Base-by-base conservation (phyloP, 2,113 vertebrate species). In the Leuciscus idus region DNA sequence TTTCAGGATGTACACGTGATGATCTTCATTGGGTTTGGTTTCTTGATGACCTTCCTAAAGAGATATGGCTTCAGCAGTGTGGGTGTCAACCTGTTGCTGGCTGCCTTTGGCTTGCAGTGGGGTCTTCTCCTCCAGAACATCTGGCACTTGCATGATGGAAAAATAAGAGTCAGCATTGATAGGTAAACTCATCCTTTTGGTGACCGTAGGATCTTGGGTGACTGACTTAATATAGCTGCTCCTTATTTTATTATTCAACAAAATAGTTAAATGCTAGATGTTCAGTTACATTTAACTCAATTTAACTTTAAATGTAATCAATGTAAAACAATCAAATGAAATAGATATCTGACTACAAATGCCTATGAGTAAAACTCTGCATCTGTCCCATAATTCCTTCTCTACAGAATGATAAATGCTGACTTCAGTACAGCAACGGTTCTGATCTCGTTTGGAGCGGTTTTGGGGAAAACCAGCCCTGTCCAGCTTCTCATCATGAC, bases 11-110 rank as follows among this genome's bases (percentile, higher is more conserved):
- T 98, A 36, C 98, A 99, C 1, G 96, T 99, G 84, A 99, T 99
- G 98, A 97, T 99, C 94, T 99, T 99, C 91, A 93, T 97, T 72
- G 98, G 98, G 13, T 97, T 99, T 84, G 98, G 98, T 46, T 99
- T 99, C 93, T 93, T 99, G 86, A 99, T 99, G 98, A 99, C 97
- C 43, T 99, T 99, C 90, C 92, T 99, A 91, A 98, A 98, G 93
- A 95, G 95, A 90, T 99, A 99, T 12, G 95, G 98, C 50, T 99
- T 99, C 94, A 97, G 96, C 91, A 96, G 98, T 7, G 96, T 99
- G 86, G 97, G 98, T 4, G 26, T 97, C 89, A 99, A 97, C 92
- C 89, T 99, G 52, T 92, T 99, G 15, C 95, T 99, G 80, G 98
- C 98, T 1, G 96, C 97, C 79, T 94, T 99, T 0, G 98, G 98